phyloP scores from a whole-genome alignment of 2,888 invertebrate genomes.

The Stenchaetothrips biformis region DNA sequence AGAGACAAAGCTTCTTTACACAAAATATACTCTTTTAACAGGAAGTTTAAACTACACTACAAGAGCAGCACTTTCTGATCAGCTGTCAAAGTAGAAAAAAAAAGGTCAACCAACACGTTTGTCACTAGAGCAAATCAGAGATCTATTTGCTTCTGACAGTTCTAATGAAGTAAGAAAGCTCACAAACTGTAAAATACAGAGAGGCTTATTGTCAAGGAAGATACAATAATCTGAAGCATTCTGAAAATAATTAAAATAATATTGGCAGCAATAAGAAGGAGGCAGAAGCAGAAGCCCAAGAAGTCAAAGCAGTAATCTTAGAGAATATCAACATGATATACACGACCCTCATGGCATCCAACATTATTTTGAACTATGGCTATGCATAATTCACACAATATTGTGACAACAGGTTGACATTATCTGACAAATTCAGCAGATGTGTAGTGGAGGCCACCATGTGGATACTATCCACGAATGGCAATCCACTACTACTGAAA shows the following conservation, averaged over 20 bases:
- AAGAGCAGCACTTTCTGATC: conserved; percentile 5
- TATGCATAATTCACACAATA: too few relatives aligned
- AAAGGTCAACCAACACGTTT: conserved; percentile 20
- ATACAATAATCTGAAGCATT: background rate
- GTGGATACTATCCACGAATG: too few relatives aligned
- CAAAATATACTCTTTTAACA: background rate
- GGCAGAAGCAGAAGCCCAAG: conserved; percentile 10
- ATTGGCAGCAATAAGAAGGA: background rate
- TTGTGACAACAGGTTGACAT: too few relatives aligned
- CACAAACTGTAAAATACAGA: background rate
- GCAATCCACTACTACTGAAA: too few relatives aligned
- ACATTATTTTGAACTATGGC: too few relatives aligned
- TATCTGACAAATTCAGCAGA: too few relatives aligned
- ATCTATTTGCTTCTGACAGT: background rate
- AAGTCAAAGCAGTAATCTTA: background rate
- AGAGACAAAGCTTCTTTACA: background rate
- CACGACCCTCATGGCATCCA: too few relatives aligned
- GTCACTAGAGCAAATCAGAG: conserved; percentile 5
- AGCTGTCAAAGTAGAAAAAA: conserved; percentile 28
- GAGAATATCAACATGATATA: background rate
- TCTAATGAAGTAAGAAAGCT: background rate
- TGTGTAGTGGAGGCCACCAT: too few relatives aligned
- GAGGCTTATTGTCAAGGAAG: background rate
- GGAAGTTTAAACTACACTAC: background rate
- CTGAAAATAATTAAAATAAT: background rate